Conservation (phyloP, 64 coral and sea anemone species). For the Montipora cactus region DNA sequence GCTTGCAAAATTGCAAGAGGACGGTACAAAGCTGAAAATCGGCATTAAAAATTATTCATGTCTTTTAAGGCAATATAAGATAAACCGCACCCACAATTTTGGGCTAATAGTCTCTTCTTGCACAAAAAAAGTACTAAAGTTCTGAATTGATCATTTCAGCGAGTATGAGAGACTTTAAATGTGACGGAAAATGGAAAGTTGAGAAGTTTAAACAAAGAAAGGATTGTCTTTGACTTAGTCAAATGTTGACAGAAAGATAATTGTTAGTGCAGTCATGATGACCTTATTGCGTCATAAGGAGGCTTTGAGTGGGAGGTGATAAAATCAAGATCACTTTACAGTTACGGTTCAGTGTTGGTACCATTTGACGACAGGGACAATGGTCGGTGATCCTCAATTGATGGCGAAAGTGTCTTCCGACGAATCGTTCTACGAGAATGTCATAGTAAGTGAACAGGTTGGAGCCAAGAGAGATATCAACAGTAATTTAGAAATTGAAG, state of each 20-base stretch:
- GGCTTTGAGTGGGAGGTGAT: not conserved
- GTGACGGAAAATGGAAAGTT: constrained; percentile 30
- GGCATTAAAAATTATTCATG: too few species aligned
- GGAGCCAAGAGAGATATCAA: not conserved
- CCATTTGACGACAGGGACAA: constrained; percentile 43
- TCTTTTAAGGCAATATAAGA: too few species aligned
- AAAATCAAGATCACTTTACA: not conserved
- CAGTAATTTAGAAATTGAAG: constrained; percentile 20
- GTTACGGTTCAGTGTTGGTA: constrained; percentile 3
- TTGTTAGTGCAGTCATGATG: not conserved
- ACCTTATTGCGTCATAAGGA: constrained; percentile 12
- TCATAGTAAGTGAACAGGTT: not conserved
- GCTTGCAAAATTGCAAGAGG: too few species aligned
- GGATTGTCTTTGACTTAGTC: not conserved
- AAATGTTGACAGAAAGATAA: not conserved
- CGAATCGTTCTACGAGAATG: constrained; percentile 32
- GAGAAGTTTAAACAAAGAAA: not conserved
- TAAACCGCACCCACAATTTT: too few species aligned
- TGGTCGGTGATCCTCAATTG: not conserved
- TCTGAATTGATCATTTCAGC: not conserved
- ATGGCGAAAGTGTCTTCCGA: constrained; percentile 10
- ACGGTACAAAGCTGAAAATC: too few species aligned
- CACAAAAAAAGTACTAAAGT: not conserved
- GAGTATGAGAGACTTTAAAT: not conserved
- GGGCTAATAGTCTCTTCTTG: not conserved